These are phyloP conservation scores for Lasioglossum malachurum DNA, from an alignment of 2,888 invertebrate species.

Conservation along the genomic window DNA sequence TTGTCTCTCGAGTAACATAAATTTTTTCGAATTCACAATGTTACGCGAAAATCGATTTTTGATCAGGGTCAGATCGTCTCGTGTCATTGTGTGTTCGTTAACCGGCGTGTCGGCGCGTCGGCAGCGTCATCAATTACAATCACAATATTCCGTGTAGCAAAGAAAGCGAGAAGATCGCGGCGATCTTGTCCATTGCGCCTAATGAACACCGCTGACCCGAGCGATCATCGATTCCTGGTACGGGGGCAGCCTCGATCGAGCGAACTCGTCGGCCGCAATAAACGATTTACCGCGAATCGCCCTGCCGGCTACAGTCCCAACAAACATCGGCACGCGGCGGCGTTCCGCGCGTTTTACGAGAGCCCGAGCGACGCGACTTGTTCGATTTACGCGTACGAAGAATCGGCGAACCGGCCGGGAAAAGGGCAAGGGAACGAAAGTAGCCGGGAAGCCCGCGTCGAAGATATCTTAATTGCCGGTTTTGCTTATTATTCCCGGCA, in stretches of 20 bases:
- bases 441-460: slow-evolving; percentile 49
- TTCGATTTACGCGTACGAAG: slow-evolving; percentile 65
- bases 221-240: slow-evolving; percentile 58
- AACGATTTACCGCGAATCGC: slow-evolving; percentile 74
- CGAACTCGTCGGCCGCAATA: slow-evolving; percentile 52
- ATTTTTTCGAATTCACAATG: not conserved
- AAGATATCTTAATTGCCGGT: slow-evolving; percentile 80
- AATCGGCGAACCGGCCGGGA: slow-evolving; percentile 27
- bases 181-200: slow-evolving; percentile 9
- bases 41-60: not conserved
- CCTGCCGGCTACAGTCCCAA: slow-evolving; percentile 75
- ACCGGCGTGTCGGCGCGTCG: not conserved
- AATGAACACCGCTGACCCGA: slow-evolving; percentile 10
- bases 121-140: not conserved
- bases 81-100: not conserved
- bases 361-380: slow-evolving; percentile 9
- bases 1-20: too few species aligned
- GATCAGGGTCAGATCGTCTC: not conserved
- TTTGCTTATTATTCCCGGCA: slow-evolving; percentile 78
- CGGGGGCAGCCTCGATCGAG: slow-evolving; percentile 28
- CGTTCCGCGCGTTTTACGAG: slow-evolving; percentile 74
- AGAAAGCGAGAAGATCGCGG: slow-evolving; percentile 10
- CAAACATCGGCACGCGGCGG: slow-evolving; percentile 79
- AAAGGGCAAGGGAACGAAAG: slow-evolving; percentile 27
- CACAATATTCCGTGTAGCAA: not conserved